Conservation (phyloP, 92 coral and sea anemone genomes). For the Epizoanthus rinbou region DNA sequence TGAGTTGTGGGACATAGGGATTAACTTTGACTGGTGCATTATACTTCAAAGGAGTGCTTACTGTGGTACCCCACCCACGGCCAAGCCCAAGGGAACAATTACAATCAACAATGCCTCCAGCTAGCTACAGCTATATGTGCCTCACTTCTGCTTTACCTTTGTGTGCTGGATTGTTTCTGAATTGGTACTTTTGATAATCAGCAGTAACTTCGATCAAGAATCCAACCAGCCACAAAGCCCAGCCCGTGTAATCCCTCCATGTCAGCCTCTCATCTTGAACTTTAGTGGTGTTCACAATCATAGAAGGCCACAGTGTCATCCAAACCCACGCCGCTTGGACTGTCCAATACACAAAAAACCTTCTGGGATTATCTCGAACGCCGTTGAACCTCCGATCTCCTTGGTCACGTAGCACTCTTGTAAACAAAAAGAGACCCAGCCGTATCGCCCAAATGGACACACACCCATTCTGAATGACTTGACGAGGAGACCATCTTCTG, state of each 20-base stretch:
- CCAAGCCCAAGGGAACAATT: no score
- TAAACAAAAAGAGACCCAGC: conserved; percentile 79
- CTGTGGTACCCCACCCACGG: no score
- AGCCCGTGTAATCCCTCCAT: conserved; percentile 94
- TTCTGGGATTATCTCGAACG: conserved; percentile 80
- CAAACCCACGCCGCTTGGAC: conserved; percentile 91
- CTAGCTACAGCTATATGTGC: not conserved
- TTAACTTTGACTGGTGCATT: no score
- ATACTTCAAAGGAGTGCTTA: no score
- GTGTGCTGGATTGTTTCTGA: conserved; percentile 77
- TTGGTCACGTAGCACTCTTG: conserved; percentile 80
- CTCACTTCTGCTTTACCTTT: conserved; percentile 45
- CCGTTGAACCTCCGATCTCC: conserved; percentile 82
- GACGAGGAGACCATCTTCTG: conserved; percentile 70
- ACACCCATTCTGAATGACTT: conserved; percentile 85
- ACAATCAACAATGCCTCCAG: no score
- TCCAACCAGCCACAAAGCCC: conserved; percentile 87
- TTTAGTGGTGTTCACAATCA: conserved; percentile 70
- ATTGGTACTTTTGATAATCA: conserved; percentile 86
- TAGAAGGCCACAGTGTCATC: conserved; percentile 80
- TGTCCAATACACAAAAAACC: conserved; percentile 82
- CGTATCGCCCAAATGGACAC: conserved; percentile 90
- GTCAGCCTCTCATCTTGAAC: conserved; percentile 63
- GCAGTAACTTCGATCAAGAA: conserved; percentile 79
- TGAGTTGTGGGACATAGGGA: no score